Base-by-base conservation (phyloP, 2,888 invertebrate species). In the Cantharis lateralis region DNA sequence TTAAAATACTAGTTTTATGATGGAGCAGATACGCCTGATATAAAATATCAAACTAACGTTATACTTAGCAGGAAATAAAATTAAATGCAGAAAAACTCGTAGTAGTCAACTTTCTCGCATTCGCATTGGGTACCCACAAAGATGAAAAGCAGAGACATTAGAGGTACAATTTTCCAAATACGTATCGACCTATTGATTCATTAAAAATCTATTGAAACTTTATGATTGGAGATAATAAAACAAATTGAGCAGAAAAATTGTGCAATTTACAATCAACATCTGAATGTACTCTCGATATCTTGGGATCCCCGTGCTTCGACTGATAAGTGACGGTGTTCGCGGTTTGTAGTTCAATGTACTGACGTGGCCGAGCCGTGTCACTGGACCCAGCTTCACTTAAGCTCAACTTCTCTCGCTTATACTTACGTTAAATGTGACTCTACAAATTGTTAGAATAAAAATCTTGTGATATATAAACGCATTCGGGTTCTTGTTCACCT, bases 321-420 rank as follows among this genome's bases (percentile, higher is more conserved):
- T 75, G 77, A 77, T 77, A 64, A 71, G 75, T 78, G 70, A 68
- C 68, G 75, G 74, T 71, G 76, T 68, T 75, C 70, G 75, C 74
- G 76, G 76, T 78, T 75, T 75, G 76, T 78, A 78, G 81, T 81
- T 81, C 81, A 81, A 81, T 81, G 81, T 79, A 81, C 81, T 80
- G 76, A 75, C 72, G 71, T 81, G 81, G 80, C 81, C 80, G 80
- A 73, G 77, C 74, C 72, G 79, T 74, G 79, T 77, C 79, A 79
- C 77, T 77, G 80, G 78, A 74, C 78, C 77, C 72, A 74, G 73
- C 78, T 74, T 72, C 68, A 72, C 68, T 75, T 72, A 70, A 63
- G 76, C 69, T 72, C 62, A 69, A 64, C 64, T 78, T 72, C 24
- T 76, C 76, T 78, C 74, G 66, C 74, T 76, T 68, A 24, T 71